Percentiles rank a stretch among this genome's conserved stretches.
phyloP scores from a whole-genome alignment of 2,113 vertebrate genomes.

The Mirounga angustirostris region DNA sequence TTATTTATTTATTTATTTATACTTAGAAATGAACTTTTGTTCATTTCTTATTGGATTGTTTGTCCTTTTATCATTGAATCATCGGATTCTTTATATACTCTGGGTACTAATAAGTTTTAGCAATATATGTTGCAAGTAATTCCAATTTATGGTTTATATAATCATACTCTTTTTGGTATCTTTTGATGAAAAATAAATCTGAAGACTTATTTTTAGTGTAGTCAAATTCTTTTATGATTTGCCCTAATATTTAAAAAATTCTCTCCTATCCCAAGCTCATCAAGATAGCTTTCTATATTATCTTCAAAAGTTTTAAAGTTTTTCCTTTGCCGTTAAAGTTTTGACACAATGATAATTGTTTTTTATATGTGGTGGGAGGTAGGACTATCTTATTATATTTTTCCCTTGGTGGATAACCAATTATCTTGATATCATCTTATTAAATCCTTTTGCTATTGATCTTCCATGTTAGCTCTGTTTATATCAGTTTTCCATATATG shows the following conservation, averaged over 20 bases:
- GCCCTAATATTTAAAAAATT: slow-evolving; percentile 21
- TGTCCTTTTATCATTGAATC: slow-evolving; percentile 23
- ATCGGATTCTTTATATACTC: not conserved
- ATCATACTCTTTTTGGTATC: not conserved
- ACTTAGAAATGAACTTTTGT: not conserved
- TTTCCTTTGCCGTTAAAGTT: slow-evolving; percentile 23
- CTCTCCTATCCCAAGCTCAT: not conserved
- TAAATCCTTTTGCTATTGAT: slow-evolving; percentile 33
- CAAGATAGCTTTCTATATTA: not conserved
- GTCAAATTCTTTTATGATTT: slow-evolving; percentile 10
- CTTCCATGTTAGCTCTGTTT: not conserved
- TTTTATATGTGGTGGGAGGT: not conserved
- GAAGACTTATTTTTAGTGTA: not conserved
- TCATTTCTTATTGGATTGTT: slow-evolving; percentile 5
- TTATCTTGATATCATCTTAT: slow-evolving; percentile 10
- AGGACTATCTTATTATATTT: slow-evolving; percentile 11
- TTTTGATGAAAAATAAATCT: slow-evolving; percentile 42
- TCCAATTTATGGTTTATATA: not conserved
- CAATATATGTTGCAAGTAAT: not conserved
- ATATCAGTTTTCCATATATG: not conserved
- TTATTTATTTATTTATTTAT: no score
- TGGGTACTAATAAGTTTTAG: not conserved
- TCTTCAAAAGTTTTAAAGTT: not conserved
- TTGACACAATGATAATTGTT: not conserved
- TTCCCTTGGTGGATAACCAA: not conserved